Evolutionary conservation across 2,113 vertebrate genomes (phyloP).

Genomic region (Elgaria multicarinata): DNA sequence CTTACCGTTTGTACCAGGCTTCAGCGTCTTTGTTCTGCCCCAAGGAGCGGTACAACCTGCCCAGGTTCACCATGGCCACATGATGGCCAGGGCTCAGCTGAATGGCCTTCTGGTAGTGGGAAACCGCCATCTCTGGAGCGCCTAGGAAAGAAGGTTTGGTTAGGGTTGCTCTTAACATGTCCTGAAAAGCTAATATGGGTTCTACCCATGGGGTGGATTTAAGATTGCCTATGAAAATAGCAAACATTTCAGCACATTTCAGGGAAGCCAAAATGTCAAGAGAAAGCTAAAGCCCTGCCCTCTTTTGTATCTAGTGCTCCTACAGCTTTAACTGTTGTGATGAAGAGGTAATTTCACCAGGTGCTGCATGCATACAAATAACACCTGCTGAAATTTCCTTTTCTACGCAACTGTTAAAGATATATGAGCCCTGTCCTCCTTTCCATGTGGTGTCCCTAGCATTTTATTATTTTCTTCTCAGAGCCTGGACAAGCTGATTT

Average conservation of each 20-base stretch:
- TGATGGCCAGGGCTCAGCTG: conserved; percentile 89
- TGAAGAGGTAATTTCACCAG: too few relatives aligned
- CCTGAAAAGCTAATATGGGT: neutral
- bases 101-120: conserved; percentile 92
- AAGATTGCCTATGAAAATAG: neutral
- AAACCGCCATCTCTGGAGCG: conserved; percentile 81
- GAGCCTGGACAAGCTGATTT: neutral
- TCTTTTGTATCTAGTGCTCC: too few relatives aligned
- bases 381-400: too few relatives aligned
- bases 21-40: conserved; percentile 90
- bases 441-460: too few relatives aligned
- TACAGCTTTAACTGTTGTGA: too few relatives aligned
- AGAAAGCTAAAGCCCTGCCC: too few relatives aligned
- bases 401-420: too few relatives aligned
- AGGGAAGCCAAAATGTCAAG: neutral
- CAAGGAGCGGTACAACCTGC: conserved; percentile 90
- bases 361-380: too few relatives aligned
- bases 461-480: neutral
- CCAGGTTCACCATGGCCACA: conserved; percentile 97
- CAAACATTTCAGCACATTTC: neutral
- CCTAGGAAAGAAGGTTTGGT: conserved; percentile 73
- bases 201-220: too few relatives aligned
- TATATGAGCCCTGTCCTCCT: too few relatives aligned
- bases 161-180: neutral
- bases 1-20: conserved; percentile 92